A percentile compares a stretch with the other conserved stretches of the same genome.
Evolutionary conservation across 2,888 invertebrate species (phyloP).

Genomic region (Eupithecia inturbata): DNA sequence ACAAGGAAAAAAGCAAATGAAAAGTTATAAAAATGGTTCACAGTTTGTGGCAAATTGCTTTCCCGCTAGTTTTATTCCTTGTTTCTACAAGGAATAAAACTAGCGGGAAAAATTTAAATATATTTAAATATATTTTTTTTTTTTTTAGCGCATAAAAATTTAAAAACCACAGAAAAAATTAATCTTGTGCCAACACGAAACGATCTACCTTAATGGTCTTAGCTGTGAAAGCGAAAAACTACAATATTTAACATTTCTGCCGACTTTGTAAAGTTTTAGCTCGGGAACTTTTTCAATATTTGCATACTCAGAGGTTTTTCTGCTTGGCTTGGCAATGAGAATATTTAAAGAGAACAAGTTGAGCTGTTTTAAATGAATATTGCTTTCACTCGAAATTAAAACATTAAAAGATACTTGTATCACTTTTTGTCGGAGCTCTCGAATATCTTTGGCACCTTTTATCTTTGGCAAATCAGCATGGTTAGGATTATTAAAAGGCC

Average conservation of each 20-base stretch:
- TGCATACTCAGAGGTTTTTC: not conserved
- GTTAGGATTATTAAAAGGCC: too few species aligned
- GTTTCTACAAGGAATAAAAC: too few species aligned
- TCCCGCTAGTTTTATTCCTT: too few species aligned
- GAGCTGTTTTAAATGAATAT: not conserved
- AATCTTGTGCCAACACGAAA: too few species aligned
- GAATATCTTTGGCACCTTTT: not conserved
- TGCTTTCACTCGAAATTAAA: not conserved
- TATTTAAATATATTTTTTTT: too few species aligned
- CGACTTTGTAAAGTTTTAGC: not conserved
- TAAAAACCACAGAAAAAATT: too few species aligned
- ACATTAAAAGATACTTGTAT: not conserved
- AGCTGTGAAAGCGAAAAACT: constrained; percentile 29
- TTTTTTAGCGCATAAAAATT: too few species aligned
- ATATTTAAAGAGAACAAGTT: not conserved
- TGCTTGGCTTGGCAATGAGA: not conserved
- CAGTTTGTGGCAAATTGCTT: too few species aligned
- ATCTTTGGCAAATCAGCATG: too few species aligned
- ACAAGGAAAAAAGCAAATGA: too few species aligned
- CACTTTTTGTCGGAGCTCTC: not conserved
- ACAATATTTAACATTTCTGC: constrained; percentile 3
- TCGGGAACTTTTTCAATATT: not conserved
- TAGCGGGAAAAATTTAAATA: too few species aligned
- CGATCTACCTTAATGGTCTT: constrained; percentile 15
- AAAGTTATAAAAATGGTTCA: too few species aligned